Percentiles rank a stretch among this genome's conserved stretches.
phyloP scores from a whole-genome alignment of 1,140 invertebrate genomes.

The Helicorthomorpha holstii region DNA sequence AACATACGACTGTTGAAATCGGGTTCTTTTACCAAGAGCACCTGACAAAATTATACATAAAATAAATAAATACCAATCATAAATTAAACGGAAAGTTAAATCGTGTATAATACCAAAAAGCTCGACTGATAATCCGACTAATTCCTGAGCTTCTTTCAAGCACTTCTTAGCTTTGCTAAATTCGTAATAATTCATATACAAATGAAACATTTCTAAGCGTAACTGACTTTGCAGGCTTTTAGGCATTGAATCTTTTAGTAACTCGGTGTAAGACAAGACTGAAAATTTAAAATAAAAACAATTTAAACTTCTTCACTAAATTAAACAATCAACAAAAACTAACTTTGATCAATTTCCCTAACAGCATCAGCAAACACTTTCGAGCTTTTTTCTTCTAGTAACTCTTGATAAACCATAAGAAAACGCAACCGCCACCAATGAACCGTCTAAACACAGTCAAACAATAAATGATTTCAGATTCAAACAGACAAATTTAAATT shows the following conservation, averaged over 20 bases:
- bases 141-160: conserved; percentile 39
- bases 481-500: background rate
- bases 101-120: conserved; percentile 33
- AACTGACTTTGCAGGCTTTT: conserved; percentile 33
- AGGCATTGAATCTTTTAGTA: background rate
- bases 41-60: conserved; percentile 28
- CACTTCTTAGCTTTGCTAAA: conserved; percentile 45
- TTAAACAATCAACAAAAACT: conserved; percentile 6
- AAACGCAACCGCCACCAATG: conserved; percentile 57
- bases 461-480: background rate
- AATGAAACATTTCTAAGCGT: conserved; percentile 52
- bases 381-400: conserved; percentile 50
- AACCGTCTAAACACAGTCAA: conserved; percentile 23
- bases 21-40: conserved; percentile 70
- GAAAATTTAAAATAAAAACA: conserved; percentile 6
- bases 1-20: conserved; percentile 60
- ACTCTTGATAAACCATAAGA: conserved; percentile 49
- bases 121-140: conserved; percentile 44
- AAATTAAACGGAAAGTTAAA: conserved; percentile 5
- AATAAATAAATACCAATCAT: conserved; percentile 15
- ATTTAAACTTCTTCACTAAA: conserved; percentile 4
- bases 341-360: conserved; percentile 33
- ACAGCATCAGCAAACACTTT: conserved; percentile 42
- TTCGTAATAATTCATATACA: conserved; percentile 54
- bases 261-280: conserved; percentile 6